Evolutionary conservation across 2,113 vertebrate genomes (phyloP), one percentile per base, ranked within the genome.

Genomic region (Myxocyprinus asiaticus): DNA sequence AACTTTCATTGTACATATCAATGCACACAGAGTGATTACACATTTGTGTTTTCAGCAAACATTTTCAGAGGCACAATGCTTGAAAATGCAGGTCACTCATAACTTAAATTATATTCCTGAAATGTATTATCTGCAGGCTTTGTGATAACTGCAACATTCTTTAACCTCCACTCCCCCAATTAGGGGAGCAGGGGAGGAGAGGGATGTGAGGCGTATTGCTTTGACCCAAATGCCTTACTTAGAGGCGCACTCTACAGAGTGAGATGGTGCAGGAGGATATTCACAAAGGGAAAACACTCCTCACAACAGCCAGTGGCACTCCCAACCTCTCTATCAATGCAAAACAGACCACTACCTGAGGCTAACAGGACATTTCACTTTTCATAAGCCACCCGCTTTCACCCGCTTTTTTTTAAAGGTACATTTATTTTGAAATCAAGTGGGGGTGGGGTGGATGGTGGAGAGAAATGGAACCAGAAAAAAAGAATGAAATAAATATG

Each of bases 351-450:
- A 92, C 91, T 94, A 92, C 89, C 94, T 90, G 88, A 89, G 90
- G 93, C 95, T 94, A 94, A 94, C 94, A 95, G 95, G 94, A 94
- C 94, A 94, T 94, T 95, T 95, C 93, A 94, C 94, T 95, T 94
- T 86, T 33, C 22, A 33, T 33, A 33, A 33, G 88, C 88, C 14
- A 87, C 87, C 11, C 9, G 56, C 44, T 69, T 15, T 67, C 53
- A 33, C 48, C 63, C 15, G 7, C 12, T n/a, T 59, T 68, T 33
- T 44, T 33, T 59, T 22, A 79, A 93, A 92, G 93, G 93, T 93
- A 93, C 93, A 94, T 95, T 95, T 92, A 95, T 94, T 95, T 94
- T 93, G 91, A 94, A 94, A 94, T 92, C 86, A 92, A 88, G 55
- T 48, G 48, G 48, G 79, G 82, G 82, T 65, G 75, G 14, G 12